Evolutionary conservation across 1,140 invertebrate genomes (phyloP), one percentile per base, ranked within the genome.

Genomic region (Pollicipes pollicipes): DNA sequence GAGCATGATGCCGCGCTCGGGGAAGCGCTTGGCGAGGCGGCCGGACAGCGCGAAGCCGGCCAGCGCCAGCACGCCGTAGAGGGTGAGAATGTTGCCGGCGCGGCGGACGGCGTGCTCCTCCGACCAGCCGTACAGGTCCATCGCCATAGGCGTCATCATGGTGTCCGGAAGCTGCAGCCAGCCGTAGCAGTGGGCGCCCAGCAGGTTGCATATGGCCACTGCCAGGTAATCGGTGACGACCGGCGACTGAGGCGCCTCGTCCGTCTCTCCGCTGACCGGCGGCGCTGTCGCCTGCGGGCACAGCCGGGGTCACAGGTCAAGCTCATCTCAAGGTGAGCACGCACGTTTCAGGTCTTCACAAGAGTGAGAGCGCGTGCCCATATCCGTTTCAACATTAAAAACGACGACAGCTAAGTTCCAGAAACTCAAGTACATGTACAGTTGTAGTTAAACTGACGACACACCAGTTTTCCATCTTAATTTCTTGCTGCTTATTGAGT

Each of bases 111-210:
- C 64, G 3, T 3, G n/a, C 27, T 66, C 27, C 27, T 66, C 64
- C 3, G n/a, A 27, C 64, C 64, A 66, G 4, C 27, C 64, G 28
- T 28, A 66, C 10, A 66, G 28, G 28, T 66, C 64, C 64, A 66
- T 66, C n/a, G 28, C 27, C 64, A 66, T 66, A 1, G 64, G 64
- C 6, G 64, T 66, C 64, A 66, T 66, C 64, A 66, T 66, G 64
- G 64, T 66, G 64, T 66, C 64, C 1, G 64, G 64, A 21, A 66
- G 64, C 28, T 66, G 64, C 3, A 66, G 64, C 64, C 64, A 66
- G n/a, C 64, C 64, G 64, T 66, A 66, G n/a, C 64, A 66, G 28
- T 66, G 64, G 28, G 64, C 64, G 3, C 27, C 64, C 17, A 66
- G 8, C 8, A 66, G 8, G n/a, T 66, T 66, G 26, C 64, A 66